phyloP scores from a whole-genome alignment of 92 coral and sea anemone genomes.

The Phenganax subtilis region DNA sequence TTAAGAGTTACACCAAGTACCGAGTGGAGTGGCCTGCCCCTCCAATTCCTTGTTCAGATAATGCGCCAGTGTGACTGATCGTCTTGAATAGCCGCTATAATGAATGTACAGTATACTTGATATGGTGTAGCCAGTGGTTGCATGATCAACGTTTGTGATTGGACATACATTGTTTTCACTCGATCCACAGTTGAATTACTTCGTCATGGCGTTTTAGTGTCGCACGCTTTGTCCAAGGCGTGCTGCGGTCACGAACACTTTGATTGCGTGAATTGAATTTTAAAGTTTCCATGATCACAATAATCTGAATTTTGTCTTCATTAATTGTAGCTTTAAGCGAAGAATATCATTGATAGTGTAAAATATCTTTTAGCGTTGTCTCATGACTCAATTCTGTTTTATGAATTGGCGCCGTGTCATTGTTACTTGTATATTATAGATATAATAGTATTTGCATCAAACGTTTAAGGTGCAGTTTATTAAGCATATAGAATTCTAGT shows the following conservation, averaged over 20 bases:
- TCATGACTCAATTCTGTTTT: neutral
- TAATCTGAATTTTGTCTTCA: too few relatives aligned
- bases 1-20: slow-evolving; percentile 70
- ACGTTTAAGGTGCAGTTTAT: neutral
- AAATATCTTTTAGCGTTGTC: too few relatives aligned
- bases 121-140: neutral
- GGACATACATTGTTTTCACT: too few relatives aligned
- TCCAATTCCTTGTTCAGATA: slow-evolving; percentile 24
- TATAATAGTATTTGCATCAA: neutral
- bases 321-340: too few relatives aligned
- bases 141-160: neutral
- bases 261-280: too few relatives aligned
- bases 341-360: too few relatives aligned
- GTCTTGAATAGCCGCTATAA: neutral
- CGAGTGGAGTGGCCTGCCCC: slow-evolving; percentile 67
- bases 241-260: too few relatives aligned
- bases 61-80: slow-evolving; percentile 13
- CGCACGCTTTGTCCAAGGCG: too few relatives aligned
- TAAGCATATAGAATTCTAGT: too few relatives aligned
- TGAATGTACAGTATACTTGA: slow-evolving; percentile 3
- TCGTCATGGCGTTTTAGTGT: too few relatives aligned
- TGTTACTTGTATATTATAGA: slow-evolving; percentile 1
- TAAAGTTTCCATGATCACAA: too few relatives aligned
- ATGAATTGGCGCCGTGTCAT: neutral
- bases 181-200: too few relatives aligned